Evolutionary conservation across 2,888 invertebrate species (phyloP), one percentile per base, ranked within the genome.

Genomic region (Mythimna pallens): DNA sequence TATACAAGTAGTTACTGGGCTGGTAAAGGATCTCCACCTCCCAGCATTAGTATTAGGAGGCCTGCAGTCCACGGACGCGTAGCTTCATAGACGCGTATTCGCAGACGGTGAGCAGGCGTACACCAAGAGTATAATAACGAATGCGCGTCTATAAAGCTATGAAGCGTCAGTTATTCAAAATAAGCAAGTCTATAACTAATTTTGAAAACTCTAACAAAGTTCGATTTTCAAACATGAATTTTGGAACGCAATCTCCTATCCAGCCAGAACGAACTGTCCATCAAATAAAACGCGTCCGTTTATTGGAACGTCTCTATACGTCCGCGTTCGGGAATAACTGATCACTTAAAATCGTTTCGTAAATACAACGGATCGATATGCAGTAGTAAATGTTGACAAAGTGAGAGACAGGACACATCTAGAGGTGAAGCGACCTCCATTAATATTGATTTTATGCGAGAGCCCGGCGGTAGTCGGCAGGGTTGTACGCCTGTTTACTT

Each of bases 401-500:
- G 69, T 81, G 70, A 74, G 85, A 82, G 83, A 83, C 83, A 81
- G 70, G 68, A 63, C 63, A 80, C 75, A 78, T 83, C 81, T 55
- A 77, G 80, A 85, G 84, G 84, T 85, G 85, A 85, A 67, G 68
- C 85, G 76, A 73, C 83, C 83, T 93, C 94, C 92, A 95, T 95
- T 94, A 95, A 95, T 96, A 96, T 96, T 95, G 86, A 94, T 94
- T 94, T 94, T 94, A 92, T 90, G 92, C 85, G 92, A 89, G 91
- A 88, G 89, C 88, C 88, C 78, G 89, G 86, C 87, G 84, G 86
- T 88, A 84, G 86, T 74, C 70, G 67, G 68, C 86, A 93, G 93
- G 93, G 94, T 57, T 93, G 93, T 70, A 65, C 58, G 47, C 40
- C 14, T 78, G 54, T 79, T 74, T 73, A 64, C 67, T 79, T 75